Evolutionary conservation across 2,888 invertebrate genomes (phyloP).

Genomic region (Agrotis exclamationis): DNA sequence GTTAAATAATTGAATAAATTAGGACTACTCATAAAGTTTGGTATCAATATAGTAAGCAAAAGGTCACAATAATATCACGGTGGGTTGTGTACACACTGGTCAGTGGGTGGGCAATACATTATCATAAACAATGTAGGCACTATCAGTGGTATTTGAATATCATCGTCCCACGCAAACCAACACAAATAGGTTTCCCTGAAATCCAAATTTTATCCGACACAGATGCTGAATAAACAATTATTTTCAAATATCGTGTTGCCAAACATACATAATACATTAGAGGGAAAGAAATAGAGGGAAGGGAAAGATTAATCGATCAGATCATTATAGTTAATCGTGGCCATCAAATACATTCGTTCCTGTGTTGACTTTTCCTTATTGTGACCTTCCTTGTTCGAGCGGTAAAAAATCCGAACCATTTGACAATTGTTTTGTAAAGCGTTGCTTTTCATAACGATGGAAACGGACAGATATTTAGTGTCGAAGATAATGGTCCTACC

Average conservation of each 20-base stretch:
- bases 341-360: conserved; percentile 65
- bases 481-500: conserved; percentile 17
- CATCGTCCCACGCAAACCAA: neutral
- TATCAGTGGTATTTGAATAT: conserved; percentile 6
- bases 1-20: no score
- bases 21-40: no score
- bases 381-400: conserved; percentile 51
- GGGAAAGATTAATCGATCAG: conserved; percentile 66
- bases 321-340: conserved; percentile 65
- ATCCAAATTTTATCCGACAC: conserved; percentile 11
- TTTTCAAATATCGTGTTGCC: conserved; percentile 54
- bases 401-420: conserved; percentile 53
- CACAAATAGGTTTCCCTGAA: conserved; percentile 7
- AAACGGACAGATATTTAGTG: conserved; percentile 22
- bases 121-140: neutral
- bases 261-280: conserved; percentile 61
- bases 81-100: neutral
- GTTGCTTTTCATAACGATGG: conserved; percentile 28
- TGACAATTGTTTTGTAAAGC: conserved; percentile 48
- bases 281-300: conserved; percentile 47
- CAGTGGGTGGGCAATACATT: neutral
- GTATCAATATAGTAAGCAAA: neutral
- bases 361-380: conserved; percentile 63
- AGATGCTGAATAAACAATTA: conserved; percentile 41
- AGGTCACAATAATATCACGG: neutral